phyloP scores from a whole-genome alignment of 2,888 invertebrate genomes.

The Agrochola circellaris region DNA sequence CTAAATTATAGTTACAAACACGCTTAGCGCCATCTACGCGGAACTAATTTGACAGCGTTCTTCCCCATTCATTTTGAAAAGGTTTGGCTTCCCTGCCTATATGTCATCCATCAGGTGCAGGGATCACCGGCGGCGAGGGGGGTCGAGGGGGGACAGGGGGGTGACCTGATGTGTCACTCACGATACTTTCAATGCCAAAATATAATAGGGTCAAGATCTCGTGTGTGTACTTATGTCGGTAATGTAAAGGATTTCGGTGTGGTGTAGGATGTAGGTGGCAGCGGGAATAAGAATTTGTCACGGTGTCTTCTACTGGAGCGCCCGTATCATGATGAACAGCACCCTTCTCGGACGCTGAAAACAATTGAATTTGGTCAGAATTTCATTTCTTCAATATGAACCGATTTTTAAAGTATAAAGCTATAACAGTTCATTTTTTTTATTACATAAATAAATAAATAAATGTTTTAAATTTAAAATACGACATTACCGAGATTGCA shows the following conservation, averaged over 20 bases:
- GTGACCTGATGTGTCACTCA: constrained; percentile 80
- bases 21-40: neutral
- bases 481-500: too few relatives aligned
- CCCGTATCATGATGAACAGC: too few relatives aligned
- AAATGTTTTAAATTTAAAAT: too few relatives aligned
- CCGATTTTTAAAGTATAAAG: too few relatives aligned
- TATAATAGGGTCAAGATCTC: constrained; percentile 86
- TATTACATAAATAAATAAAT: too few relatives aligned
- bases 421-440: too few relatives aligned
- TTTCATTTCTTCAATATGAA: too few relatives aligned
- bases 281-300: too few relatives aligned
- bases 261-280: neutral
- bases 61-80: neutral
- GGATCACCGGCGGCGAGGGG: constrained; percentile 25
- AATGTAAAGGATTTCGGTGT: constrained; percentile 66
- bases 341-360: too few relatives aligned
- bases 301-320: too few relatives aligned
- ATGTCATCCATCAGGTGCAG: constrained; percentile 51
- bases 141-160: constrained; percentile 20
- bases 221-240: constrained; percentile 74
- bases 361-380: too few relatives aligned
- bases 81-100: neutral
- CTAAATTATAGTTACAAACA: neutral
- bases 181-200: constrained; percentile 84
- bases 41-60: neutral